phyloP scores from a whole-genome alignment of 2,888 invertebrate species.

The Drosophila engyochracea region DNA sequence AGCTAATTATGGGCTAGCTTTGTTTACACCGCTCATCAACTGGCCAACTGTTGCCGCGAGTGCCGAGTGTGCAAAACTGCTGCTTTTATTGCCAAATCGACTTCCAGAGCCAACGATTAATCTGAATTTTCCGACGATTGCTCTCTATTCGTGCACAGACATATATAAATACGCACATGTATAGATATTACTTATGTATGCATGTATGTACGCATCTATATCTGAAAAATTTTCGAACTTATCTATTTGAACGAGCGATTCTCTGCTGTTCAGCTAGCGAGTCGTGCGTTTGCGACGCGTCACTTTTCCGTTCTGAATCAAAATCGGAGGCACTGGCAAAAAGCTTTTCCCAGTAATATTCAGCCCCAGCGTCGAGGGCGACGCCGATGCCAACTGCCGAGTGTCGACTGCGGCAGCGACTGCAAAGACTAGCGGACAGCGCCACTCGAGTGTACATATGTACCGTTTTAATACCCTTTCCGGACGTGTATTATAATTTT shows the following conservation, averaged over 20 bases:
- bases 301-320: conserved; percentile 75
- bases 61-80: conserved; percentile 13
- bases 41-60: conserved; percentile 50
- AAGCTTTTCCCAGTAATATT: conserved; percentile 74
- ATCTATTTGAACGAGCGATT: conserved; percentile 37
- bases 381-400: conserved; percentile 11
- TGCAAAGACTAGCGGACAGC: conserved; percentile 3
- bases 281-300: conserved; percentile 68
- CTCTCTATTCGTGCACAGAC: background rate
- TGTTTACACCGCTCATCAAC: conserved; percentile 31
- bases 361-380: conserved; percentile 19
- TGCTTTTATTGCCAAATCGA: conserved; percentile 24
- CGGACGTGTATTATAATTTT: background rate
- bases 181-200: conserved; percentile 24
- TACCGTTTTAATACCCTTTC: conserved; percentile 5
- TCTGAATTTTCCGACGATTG: conserved; percentile 32
- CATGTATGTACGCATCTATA: conserved; percentile 20
- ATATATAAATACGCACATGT: background rate
- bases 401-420: conserved; percentile 11
- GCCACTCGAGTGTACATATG: conserved; percentile 13
- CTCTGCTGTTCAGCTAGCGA: conserved; percentile 23
- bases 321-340: conserved; percentile 57
- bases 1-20: conserved; percentile 18
- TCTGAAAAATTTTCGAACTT: conserved; percentile 31
- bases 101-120: conserved; percentile 25